These are phyloP conservation scores for Ectropis crepuscularia DNA, from an alignment of 2,888 invertebrate genomes.

Conservation along the genomic window DNA sequence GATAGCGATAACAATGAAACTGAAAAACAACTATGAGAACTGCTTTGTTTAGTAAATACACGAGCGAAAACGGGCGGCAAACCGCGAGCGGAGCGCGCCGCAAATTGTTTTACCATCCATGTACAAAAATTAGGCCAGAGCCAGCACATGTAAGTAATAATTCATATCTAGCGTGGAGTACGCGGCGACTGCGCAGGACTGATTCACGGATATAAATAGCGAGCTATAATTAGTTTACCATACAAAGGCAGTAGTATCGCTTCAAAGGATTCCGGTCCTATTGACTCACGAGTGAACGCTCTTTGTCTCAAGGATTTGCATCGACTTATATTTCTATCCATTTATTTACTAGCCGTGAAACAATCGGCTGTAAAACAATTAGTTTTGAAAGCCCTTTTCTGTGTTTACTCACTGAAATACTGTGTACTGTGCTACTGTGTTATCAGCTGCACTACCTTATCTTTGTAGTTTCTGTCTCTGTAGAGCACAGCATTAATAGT, in stretches of 20 bases:
- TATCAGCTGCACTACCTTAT: too few species aligned
- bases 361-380: neutral
- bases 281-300: slow-evolving; percentile 62
- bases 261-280: slow-evolving; percentile 58
- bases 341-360: slow-evolving; percentile 5
- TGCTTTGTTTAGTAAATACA: neutral
- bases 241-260: slow-evolving; percentile 64
- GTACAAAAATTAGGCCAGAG: slow-evolving; percentile 53
- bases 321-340: slow-evolving; percentile 23
- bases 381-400: neutral
- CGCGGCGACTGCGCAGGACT: slow-evolving; percentile 62
- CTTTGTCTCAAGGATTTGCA: slow-evolving; percentile 57
- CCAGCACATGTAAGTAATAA: slow-evolving; percentile 56
- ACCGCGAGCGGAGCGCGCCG: slow-evolving; percentile 6
- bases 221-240: slow-evolving; percentile 70
- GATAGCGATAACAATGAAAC: slow-evolving; percentile 26
- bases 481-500: too few species aligned
- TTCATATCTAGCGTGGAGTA: slow-evolving; percentile 53
- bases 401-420: neutral
- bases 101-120: slow-evolving; percentile 22
- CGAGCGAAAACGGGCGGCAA: neutral
- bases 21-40: slow-evolving; percentile 15
- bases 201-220: slow-evolving; percentile 72
- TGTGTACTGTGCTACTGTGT: too few species aligned
- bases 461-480: too few species aligned